Evolutionary conservation across 2,888 invertebrate species (phyloP).

Genomic region (Automeris io): DNA sequence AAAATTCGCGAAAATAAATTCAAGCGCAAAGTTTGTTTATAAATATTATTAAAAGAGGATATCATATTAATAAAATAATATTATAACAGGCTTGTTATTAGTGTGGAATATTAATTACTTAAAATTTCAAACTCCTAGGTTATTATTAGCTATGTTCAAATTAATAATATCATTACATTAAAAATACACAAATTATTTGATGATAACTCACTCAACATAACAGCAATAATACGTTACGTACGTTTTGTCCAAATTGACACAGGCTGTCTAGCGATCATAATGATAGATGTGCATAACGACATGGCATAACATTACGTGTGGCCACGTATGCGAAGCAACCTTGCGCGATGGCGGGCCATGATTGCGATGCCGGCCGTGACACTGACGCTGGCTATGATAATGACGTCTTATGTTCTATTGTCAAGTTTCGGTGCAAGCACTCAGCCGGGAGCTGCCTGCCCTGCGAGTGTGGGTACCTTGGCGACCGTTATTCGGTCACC

Average conservation of each 20-base stretch:
- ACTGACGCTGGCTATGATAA: conserved; percentile 61
- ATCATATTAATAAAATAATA: too few species aligned
- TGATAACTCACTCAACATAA: too few species aligned
- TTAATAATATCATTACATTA: too few species aligned
- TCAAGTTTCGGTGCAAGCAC: conserved; percentile 39
- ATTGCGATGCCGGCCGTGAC: conserved; percentile 67
- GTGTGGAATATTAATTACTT: too few species aligned
- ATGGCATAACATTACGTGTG: conserved; percentile 53
- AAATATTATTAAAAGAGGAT: too few species aligned
- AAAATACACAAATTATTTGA: too few species aligned
- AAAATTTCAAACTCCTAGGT: too few species aligned
- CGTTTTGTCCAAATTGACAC: neutral
- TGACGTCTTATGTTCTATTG: conserved; percentile 38
- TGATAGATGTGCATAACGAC: conserved; percentile 29
- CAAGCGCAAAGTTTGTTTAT: too few species aligned
- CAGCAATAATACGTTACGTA: too few species aligned
- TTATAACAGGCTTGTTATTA: too few species aligned
- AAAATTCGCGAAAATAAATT: too few species aligned
- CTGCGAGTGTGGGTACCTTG: conserved; percentile 51
- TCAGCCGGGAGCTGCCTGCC: conserved; percentile 34
- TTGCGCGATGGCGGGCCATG: conserved; percentile 54
- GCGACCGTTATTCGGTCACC: conserved; percentile 69
- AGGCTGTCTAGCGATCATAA: conserved; percentile 20
- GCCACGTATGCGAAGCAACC: conserved; percentile 60
- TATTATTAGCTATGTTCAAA: too few species aligned